Conservation (phyloP, 2,113 vertebrate species). For the Hylia prasina region DNA sequence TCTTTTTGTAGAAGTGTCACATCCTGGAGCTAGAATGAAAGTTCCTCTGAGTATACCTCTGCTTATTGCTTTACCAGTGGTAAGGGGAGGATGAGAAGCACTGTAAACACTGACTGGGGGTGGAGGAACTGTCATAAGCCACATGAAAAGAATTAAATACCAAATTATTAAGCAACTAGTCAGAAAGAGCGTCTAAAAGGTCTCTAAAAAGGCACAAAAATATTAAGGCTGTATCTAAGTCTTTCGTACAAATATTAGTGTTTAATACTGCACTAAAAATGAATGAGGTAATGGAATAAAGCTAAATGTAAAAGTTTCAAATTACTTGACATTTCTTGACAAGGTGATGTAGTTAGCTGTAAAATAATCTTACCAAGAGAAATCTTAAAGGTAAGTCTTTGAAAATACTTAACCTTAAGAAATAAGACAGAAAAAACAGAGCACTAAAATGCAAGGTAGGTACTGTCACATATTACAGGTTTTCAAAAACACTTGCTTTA, state of each 20-base stretch:
- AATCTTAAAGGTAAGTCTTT: neutral
- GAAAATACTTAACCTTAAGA: neutral
- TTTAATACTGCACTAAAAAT: neutral
- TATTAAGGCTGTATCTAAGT: neutral
- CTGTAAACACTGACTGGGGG: neutral
- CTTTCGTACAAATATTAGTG: neutral
- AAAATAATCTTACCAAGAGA: neutral
- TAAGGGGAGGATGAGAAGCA: neutral
- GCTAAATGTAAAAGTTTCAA: neutral
- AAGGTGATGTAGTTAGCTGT: neutral
- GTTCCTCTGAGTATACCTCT: neutral
- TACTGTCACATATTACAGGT: neutral
- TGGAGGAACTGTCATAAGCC: neutral
- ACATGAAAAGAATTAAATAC: neutral
- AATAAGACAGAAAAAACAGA: neutral
- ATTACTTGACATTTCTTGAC: neutral
- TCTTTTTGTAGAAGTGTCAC: neutral
- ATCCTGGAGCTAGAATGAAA: neutral
- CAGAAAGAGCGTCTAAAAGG: neutral
- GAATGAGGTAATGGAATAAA: neutral
- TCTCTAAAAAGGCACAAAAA: neutral
- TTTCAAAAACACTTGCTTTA: neutral
- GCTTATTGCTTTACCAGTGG: neutral
- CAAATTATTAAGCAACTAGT: neutral
- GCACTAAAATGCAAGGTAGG: neutral